Conservation (phyloP, 2,797 vertebrate genomes). For the Rhinatrema bivittatum region DNA sequence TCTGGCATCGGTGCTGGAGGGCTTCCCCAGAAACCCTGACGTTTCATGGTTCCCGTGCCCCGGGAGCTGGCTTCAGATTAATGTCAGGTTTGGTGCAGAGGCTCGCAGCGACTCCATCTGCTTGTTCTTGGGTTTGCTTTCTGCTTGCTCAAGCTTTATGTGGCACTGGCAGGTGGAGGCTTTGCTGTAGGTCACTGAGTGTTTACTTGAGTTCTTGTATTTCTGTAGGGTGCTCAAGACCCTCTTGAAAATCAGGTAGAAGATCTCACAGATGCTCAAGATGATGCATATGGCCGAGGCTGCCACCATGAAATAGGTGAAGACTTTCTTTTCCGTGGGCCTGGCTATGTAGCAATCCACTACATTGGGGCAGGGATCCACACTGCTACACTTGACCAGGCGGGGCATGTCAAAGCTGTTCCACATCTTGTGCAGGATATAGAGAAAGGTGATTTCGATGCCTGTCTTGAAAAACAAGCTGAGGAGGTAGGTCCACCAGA, state of each 20-base stretch:
- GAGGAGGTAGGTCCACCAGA: slow-evolving; percentile 97
- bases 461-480: slow-evolving; percentile 84
- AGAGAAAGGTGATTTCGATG: slow-evolving; percentile 84
- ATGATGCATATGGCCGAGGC: slow-evolving; percentile 88
- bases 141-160: slow-evolving; percentile 41
- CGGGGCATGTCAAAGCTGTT: slow-evolving; percentile 83
- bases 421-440: slow-evolving; percentile 84
- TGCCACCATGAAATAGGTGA: slow-evolving; percentile 97
- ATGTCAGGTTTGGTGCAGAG: slow-evolving; percentile 64
- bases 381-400: slow-evolving; percentile 75
- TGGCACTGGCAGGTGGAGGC: slow-evolving; percentile 56
- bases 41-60: too few relatives aligned
- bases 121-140: slow-evolving; percentile 34
- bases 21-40: too few relatives aligned
- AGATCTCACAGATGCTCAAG: slow-evolving; percentile 87
- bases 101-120: slow-evolving; percentile 41
- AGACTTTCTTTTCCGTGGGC: slow-evolving; percentile 92
- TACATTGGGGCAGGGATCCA: slow-evolving; percentile 78
- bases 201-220: slow-evolving; percentile 32
- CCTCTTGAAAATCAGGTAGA: slow-evolving; percentile 84
- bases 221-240: slow-evolving; percentile 31
- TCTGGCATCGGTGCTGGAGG: too few relatives aligned
- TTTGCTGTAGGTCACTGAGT: slow-evolving; percentile 47
- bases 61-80: too few relatives aligned
- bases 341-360: slow-evolving; percentile 95